These are phyloP conservation scores for Operophtera brumata DNA, from an alignment of 2,888 invertebrate species.

Conservation along the genomic window DNA sequence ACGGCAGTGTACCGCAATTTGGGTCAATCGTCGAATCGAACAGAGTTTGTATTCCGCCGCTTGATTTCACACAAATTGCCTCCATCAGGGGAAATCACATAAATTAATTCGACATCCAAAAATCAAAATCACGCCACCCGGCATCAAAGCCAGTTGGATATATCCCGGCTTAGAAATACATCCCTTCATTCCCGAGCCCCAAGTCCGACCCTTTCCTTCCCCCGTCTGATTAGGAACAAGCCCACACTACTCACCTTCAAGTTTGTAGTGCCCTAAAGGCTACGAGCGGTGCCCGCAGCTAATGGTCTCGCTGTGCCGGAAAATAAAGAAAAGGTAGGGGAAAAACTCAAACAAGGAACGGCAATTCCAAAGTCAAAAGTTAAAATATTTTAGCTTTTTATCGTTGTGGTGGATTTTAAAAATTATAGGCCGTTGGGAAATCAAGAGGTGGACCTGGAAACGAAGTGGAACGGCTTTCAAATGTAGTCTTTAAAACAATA, in stretches of 20 bases:
- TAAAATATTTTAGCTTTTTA: constrained; percentile 65
- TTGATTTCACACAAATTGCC: constrained; percentile 32
- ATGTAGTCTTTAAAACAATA: constrained; percentile 47
- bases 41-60: constrained; percentile 15
- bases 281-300: constrained; percentile 32
- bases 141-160: constrained; percentile 23
- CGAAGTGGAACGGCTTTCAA: constrained; percentile 40
- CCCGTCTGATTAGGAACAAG: constrained; percentile 44
- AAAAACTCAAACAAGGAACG: constrained; percentile 42
- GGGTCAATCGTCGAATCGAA: constrained; percentile 26
- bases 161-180: constrained; percentile 30
- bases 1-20: constrained; percentile 18
- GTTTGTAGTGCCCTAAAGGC: constrained; percentile 40
- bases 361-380: constrained; percentile 59
- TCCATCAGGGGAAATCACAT: constrained; percentile 29
- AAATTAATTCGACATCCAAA: constrained; percentile 32
- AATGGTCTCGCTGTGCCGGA: constrained; percentile 48
- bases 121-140: constrained; percentile 29
- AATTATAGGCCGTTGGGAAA: constrained; percentile 75
- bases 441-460: constrained; percentile 59
- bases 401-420: constrained; percentile 64
- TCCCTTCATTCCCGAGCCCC: constrained; percentile 36
- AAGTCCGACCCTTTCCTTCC: constrained; percentile 39
- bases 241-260: constrained; percentile 33
- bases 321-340: constrained; percentile 46